A percentile compares a stretch with the other conserved stretches of the same genome.
Evolutionary conservation across 2,113 vertebrate genomes (phyloP).

Genomic region (Colius striatus): DNA sequence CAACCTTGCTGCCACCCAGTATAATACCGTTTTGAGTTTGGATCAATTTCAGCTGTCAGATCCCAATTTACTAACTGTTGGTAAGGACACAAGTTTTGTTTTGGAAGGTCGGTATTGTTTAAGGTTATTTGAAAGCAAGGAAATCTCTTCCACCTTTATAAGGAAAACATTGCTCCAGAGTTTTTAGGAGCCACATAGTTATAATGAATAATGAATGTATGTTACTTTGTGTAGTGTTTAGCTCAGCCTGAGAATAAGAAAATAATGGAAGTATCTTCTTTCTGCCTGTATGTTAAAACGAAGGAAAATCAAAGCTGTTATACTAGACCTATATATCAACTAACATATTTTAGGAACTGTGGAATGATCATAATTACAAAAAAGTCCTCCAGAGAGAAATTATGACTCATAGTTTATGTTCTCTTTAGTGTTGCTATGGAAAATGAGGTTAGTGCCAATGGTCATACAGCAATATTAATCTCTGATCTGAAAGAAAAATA

Average conservation of each 20-base stretch:
- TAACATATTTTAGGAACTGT: conserved; percentile 70
- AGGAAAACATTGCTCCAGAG: conserved; percentile 1
- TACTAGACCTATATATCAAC: conserved; percentile 62
- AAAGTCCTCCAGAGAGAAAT: conserved; percentile 64
- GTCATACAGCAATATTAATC: conserved; percentile 54
- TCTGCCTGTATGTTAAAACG: conserved; percentile 40
- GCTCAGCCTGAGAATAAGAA: conserved; percentile 28
- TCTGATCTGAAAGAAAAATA: conserved; percentile 68
- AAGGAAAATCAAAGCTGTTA: conserved; percentile 59
- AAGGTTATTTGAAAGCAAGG: conserved; percentile 28
- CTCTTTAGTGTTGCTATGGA: conserved; percentile 73
- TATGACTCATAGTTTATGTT: conserved; percentile 75
- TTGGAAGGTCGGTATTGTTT: conserved; percentile 13
- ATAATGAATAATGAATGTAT: conserved; percentile 31
- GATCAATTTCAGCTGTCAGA: conserved; percentile 14
- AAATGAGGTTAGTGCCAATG: conserved; percentile 60
- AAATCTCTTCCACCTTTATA: neutral
- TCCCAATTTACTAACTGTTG: neutral
- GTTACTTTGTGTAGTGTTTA: neutral
- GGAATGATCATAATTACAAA: conserved; percentile 75
- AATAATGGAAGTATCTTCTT: conserved; percentile 36
- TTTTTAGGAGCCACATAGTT: neutral
- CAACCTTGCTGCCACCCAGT: neutral
- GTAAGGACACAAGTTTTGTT: neutral
- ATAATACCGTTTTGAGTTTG: neutral